Percentiles rank a stretch among this genome's conserved stretches.
phyloP scores from a whole-genome alignment of 2,888 invertebrate genomes.

The Euphydryas editha region DNA sequence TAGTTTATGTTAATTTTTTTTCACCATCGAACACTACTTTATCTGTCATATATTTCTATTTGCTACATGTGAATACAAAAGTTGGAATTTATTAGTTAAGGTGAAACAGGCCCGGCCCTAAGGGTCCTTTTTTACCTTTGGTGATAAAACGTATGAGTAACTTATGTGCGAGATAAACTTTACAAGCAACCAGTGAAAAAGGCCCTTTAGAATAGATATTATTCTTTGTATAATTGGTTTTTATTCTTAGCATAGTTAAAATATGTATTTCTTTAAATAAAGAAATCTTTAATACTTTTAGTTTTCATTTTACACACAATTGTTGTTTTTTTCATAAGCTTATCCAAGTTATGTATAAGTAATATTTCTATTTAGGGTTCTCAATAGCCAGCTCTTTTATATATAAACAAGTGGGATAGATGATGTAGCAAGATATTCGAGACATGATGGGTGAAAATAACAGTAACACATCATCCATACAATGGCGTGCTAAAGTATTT shows the following conservation, averaged over 20 bases:
- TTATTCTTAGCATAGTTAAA: neutral
- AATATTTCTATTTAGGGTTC: conserved; percentile 1
- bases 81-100: too few species aligned
- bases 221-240: neutral
- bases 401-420: neutral
- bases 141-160: too few species aligned
- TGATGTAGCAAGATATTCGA: neutral
- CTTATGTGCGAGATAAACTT: too few species aligned
- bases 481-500: conserved; percentile 11
- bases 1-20: too few species aligned
- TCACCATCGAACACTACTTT: too few species aligned
- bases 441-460: conserved; percentile 4
- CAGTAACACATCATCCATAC: neutral
- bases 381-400: neutral
- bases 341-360: neutral
- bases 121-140: too few species aligned
- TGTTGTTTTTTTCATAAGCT: neutral
- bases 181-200: too few species aligned
- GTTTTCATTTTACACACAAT: neutral
- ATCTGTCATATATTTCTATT: too few species aligned
- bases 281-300: neutral
- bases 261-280: neutral
- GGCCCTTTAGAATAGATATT: neutral
- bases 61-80: too few species aligned
- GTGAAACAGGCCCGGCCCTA: too few species aligned